phyloP scores from a whole-genome alignment of 1,140 invertebrate species.

The Atta cephalotes region DNA sequence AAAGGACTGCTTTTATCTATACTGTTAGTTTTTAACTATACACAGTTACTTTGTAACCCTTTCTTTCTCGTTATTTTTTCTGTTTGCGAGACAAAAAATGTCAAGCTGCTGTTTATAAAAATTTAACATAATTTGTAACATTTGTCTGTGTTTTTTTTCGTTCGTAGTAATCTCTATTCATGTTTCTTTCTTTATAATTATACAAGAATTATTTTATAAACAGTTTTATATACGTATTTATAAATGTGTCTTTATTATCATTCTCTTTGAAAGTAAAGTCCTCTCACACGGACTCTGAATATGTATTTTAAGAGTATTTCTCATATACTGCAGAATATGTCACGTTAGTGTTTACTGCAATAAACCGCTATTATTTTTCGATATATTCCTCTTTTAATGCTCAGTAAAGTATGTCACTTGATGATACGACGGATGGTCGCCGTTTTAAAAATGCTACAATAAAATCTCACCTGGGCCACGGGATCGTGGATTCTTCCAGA shows the following conservation, averaged over 20 bases:
- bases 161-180: neutral
- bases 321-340: neutral
- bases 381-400: constrained; percentile 38
- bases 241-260: neutral
- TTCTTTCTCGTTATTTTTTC: neutral
- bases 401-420: constrained; percentile 21
- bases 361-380: constrained; percentile 24
- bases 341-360: neutral
- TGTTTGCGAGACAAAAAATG: neutral
- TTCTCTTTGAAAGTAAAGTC: neutral
- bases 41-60: neutral
- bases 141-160: neutral
- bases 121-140: neutral
- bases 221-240: neutral
- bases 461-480: constrained; percentile 25
- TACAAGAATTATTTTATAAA: neutral
- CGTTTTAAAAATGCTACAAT: constrained; percentile 35
- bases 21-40: constrained; percentile 2
- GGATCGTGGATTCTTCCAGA: neutral
- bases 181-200: neutral
- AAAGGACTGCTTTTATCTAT: constrained; percentile 14
- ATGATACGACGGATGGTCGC: neutral
- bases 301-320: neutral
- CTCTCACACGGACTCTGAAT: neutral
- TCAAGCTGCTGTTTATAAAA: neutral